Evolutionary conservation across 2,113 vertebrate genomes (phyloP).

Genomic region (Elephas maximus): DNA sequence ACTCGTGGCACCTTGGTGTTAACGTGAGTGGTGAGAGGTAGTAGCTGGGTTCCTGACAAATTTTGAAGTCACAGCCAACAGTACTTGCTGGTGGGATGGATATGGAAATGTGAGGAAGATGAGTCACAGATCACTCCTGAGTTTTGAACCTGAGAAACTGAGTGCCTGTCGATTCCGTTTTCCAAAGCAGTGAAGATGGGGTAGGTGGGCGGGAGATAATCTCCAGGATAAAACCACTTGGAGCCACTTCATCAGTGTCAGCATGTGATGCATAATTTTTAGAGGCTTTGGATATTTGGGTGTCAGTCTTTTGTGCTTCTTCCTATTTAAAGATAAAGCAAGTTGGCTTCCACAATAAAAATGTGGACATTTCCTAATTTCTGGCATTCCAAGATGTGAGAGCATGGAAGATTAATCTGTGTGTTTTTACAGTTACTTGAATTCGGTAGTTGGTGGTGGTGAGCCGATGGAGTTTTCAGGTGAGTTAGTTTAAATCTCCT

Average conservation of each 20-base stretch:
- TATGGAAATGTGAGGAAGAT: neutral
- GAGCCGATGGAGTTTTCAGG: neutral
- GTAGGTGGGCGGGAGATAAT: neutral
- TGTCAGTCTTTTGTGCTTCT: rapidly evolving
- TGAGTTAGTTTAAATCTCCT: neutral
- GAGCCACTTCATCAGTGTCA: neutral
- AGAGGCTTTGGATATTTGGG: neutral
- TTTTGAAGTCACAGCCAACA: neutral
- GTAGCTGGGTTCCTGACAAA: neutral
- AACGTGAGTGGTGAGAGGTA: neutral
- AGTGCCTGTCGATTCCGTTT: neutral
- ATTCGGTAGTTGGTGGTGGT: neutral
- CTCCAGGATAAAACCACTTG: neutral
- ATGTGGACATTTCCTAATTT: neutral
- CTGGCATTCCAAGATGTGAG: neutral
- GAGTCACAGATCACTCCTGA: neutral
- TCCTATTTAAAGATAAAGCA: neutral
- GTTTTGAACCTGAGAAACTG: neutral
- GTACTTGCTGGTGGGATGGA: neutral
- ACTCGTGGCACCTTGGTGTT: too few relatives aligned
- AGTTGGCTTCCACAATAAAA: neutral
- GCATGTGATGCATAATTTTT: neutral
- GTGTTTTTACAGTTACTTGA: neutral
- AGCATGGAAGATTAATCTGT: neutral
- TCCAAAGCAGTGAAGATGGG: neutral